Base-by-base conservation (phyloP, 2,113 vertebrate genomes). In the Synchiropus splendidus region DNA sequence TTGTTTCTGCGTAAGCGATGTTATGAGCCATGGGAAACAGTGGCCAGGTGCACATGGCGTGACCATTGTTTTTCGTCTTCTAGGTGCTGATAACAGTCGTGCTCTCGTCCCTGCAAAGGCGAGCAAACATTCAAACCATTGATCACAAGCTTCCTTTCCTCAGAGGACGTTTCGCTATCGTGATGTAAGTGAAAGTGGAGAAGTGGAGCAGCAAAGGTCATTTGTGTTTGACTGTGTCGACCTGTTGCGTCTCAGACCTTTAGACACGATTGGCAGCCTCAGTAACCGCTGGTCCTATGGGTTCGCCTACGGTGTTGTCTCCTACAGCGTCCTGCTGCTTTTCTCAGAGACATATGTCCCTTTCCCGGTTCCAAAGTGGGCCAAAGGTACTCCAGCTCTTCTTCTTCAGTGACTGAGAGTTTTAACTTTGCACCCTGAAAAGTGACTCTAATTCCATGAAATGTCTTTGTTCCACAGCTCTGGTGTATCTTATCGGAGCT, bases 231-330 rank as follows among this genome's bases (percentile, higher is more conserved):
- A 37, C 45, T 2, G 21, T 56, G 13, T 21, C n/a, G 6, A n/a
- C n/a, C n/a, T n/a, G n/a, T 13, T 42, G 14, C 40, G 14, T 10
- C 10, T 1, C 72, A 94, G 91, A 43, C 91, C 91, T 33, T 70
- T 93, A 67, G 90, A 94, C 42, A 86, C 87, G 1, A 64, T 92
- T n/a, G 80, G 86, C 16, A 85, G 80, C 51, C 80, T 87, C 42
- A 87, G 80, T 31, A 92, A 92, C 45, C 83, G 90, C 9, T 94
- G 91, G 91, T 90, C 90, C 2, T 89, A 88, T 42, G 90, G 89
- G 16, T 79, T 90, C 27, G 90, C 91, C 1, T 93, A 88, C 52
- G 90, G 91, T 12, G 86, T 88, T 1, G 78, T 90, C 18, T 88
- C 90, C 27, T 83, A 79, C 50, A 88, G 77, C 16, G 70, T 94